Percentiles rank a stretch among this genome's conserved stretches.
Conservation (phyloP, 2,113 vertebrate genomes). For the Enhydra lutris region DNA sequence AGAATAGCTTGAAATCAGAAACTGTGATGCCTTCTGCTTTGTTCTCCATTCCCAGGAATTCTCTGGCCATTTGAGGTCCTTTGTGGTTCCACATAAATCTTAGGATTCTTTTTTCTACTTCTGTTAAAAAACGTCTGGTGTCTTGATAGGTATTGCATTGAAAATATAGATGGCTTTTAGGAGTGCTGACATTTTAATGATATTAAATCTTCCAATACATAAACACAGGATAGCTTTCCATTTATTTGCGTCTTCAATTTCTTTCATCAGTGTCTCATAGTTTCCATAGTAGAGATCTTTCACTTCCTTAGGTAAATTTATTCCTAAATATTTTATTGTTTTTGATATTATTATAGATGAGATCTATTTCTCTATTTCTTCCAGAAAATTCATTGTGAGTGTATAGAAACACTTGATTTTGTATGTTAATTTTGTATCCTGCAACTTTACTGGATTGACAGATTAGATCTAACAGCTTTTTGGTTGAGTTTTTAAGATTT, state of each 20-base stretch:
- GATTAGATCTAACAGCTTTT: too few relatives aligned
- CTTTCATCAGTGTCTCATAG: neutral
- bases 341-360: neutral
- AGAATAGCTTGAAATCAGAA: neutral
- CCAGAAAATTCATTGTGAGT: neutral
- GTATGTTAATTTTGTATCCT: too few relatives aligned
- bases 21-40: neutral
- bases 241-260: neutral
- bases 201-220: neutral
- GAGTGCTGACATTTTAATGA: neutral
- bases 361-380: neutral
- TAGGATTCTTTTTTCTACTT: neutral
- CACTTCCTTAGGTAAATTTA: neutral
- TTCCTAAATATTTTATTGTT: neutral
- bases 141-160: neutral
- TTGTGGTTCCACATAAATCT: neutral
- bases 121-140: neutral
- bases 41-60: neutral
- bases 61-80: neutral
- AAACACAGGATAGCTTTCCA: neutral
- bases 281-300: neutral
- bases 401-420: too few relatives aligned
- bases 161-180: neutral
- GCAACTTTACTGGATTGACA: too few relatives aligned
- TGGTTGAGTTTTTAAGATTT: too few relatives aligned